Conservation (phyloP, 2,113 vertebrate species). For the Heterotilapia buettikoferi region DNA sequence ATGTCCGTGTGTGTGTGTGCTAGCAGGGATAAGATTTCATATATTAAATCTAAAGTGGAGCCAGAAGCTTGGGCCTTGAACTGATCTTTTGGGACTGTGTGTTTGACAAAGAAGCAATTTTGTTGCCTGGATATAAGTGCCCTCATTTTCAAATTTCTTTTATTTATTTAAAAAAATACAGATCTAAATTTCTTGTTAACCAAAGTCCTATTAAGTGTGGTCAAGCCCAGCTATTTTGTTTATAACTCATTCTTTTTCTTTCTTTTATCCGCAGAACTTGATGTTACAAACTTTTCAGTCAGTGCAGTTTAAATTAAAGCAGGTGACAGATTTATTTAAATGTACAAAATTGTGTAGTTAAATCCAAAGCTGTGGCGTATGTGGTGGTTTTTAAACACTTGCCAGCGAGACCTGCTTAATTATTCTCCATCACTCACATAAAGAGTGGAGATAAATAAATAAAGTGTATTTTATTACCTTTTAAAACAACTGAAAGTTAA, state of each 20-base stretch:
- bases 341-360: not conserved
- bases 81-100: constrained; percentile 31
- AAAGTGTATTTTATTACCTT: not conserved
- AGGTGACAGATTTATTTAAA: not conserved
- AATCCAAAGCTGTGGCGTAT: not conserved
- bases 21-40: constrained; percentile 34
- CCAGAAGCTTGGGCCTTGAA: constrained; percentile 53
- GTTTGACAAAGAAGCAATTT: constrained; percentile 30
- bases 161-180: not conserved
- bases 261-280: not conserved
- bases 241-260: not conserved
- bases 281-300: not conserved
- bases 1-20: not conserved
- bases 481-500: not conserved
- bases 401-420: not conserved
- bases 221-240: not conserved
- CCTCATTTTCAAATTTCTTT: not conserved
- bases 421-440: not conserved
- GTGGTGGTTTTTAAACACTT: not conserved
- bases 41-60: constrained; percentile 61
- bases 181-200: not conserved
- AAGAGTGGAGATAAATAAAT: not conserved
- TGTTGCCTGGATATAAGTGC: not conserved
- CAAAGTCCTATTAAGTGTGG: not conserved
- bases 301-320: not conserved